Evolutionary conservation across 35 echinoderm and acorn worm genomes (phyloP), one percentile per base, ranked within the genome.

Genomic region (Ophioderma brevispina): DNA sequence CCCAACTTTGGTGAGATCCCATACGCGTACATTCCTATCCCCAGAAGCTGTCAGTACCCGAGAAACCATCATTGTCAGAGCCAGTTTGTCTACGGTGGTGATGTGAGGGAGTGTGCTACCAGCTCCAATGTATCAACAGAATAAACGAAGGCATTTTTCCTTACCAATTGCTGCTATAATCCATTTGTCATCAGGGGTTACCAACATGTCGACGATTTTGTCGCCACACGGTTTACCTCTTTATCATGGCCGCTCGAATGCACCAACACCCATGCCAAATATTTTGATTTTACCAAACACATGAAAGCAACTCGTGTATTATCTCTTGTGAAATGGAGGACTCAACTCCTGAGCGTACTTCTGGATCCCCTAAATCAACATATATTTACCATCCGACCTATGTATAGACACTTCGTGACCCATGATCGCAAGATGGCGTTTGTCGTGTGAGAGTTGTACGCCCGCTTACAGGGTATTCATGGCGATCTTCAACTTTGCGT

Each of bases 21-120:
- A 85, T 23, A 85, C 52, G 30, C 83, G 83, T 32, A 85, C 83
- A 55, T 85, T 85, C 52, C 70, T 85, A 55, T 85, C 83, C 30
- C 39, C 52, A 14, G 83, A 85, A 21, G 49, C 83, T 17, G 83
- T 85, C 14, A 85, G 83, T n/a, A 85, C 63, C 52, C 63, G 33
- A n/a, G 83, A 85, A 14, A 49, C 52, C 33, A 64, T 55, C 0
- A 59, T 31, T 0, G 83, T 63, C 32, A 85, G 33, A 64, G 43
- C 83, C 2, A 85, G 32, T 36, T 52, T 34, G 32, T 35, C 14
- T 18, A 64, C 83, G 0, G 43, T 63, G 2, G 63, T 28, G 32
- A 63, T 63, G 28, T 85, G 83, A 2, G 83, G 83, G 10, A 85
- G 83, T 39, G 32, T 63, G 32, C 36, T 13, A 37, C 55, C 25